Conservation (phyloP, 2,888 invertebrate species). For the Cerastoderma edule region DNA sequence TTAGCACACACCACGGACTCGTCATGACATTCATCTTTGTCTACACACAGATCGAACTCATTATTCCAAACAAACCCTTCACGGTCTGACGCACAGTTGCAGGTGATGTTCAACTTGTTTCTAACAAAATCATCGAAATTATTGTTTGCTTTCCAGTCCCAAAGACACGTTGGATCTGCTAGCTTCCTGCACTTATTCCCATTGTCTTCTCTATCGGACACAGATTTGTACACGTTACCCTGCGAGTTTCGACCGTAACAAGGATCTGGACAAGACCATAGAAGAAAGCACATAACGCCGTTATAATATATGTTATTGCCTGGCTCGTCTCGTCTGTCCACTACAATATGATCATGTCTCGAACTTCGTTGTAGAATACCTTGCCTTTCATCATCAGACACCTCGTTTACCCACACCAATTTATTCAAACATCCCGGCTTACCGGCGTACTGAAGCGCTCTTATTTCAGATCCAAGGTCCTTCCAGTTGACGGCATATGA, state of each 20-base stretch:
- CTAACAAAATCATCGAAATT: slow-evolving; percentile 71
- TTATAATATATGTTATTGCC: slow-evolving; percentile 24
- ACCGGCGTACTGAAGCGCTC: not conserved
- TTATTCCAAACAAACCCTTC: slow-evolving; percentile 71
- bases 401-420: slow-evolving; percentile 54
- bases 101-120: slow-evolving; percentile 76
- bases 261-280: slow-evolving; percentile 79
- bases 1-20: slow-evolving; percentile 42
- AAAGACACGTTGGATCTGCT: slow-evolving; percentile 50
- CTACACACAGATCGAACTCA: slow-evolving; percentile 68
- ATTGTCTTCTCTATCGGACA: not conserved
- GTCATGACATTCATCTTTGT: slow-evolving; percentile 72
- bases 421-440: slow-evolving; percentile 57
- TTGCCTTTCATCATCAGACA: slow-evolving; percentile 27
- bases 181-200: slow-evolving; percentile 70
- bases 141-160: slow-evolving; percentile 57
- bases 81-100: slow-evolving; percentile 65
- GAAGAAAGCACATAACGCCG: slow-evolving; percentile 70
- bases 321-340: slow-evolving; percentile 33
- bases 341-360: slow-evolving; percentile 23
- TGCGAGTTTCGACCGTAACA: slow-evolving; percentile 68
- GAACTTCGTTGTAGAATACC: slow-evolving; percentile 10
- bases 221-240: slow-evolving; percentile 46
- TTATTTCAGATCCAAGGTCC: not conserved
- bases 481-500: slow-evolving; percentile 70